Conservation (phyloP, 2,888 invertebrate genomes). For the Polydrusus cervinus region DNA sequence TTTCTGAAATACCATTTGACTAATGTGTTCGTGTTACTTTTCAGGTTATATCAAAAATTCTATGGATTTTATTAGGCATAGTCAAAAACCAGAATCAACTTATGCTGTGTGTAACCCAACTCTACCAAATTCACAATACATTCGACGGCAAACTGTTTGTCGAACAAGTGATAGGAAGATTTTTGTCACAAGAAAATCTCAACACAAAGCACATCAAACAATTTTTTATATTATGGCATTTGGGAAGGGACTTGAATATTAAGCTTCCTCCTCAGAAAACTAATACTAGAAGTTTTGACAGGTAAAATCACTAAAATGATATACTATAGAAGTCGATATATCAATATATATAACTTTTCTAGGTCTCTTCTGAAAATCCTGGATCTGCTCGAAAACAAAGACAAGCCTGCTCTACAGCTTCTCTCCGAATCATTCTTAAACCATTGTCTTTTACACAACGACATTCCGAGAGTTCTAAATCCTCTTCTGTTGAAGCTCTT, state of each 20-base stretch:
- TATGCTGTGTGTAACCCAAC: conserved; percentile 78
- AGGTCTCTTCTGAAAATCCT: conserved; percentile 84
- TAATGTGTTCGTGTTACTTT: conserved; percentile 51
- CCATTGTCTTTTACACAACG: conserved; percentile 82
- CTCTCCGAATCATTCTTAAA: conserved; percentile 85
- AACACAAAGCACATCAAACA: conserved; percentile 77
- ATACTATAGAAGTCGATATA: neutral
- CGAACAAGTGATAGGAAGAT: conserved; percentile 79
- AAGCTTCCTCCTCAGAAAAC: conserved; percentile 70
- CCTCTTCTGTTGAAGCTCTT: conserved; percentile 84
- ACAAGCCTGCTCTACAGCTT: conserved; percentile 76
- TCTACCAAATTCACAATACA: conserved; percentile 86
- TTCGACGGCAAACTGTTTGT: conserved; percentile 76
- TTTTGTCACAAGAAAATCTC: conserved; percentile 71
- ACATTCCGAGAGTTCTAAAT: conserved; percentile 85
- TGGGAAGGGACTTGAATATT: conserved; percentile 80
- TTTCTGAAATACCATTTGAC: too few species aligned
- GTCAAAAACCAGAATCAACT: conserved; percentile 75
- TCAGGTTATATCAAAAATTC: conserved; percentile 78
- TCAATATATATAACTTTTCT: conserved; percentile 72
- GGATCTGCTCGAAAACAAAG: conserved; percentile 77
- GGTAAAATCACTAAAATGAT: conserved; percentile 66
- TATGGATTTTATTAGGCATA: conserved; percentile 82
- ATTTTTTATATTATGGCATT: conserved; percentile 83
- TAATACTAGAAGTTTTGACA: conserved; percentile 76